A percentile compares a stretch with the other conserved stretches of the same genome.
Evolutionary conservation across 2,113 vertebrate genomes (phyloP).

Genomic region (Himantopus leucocephalus): DNA sequence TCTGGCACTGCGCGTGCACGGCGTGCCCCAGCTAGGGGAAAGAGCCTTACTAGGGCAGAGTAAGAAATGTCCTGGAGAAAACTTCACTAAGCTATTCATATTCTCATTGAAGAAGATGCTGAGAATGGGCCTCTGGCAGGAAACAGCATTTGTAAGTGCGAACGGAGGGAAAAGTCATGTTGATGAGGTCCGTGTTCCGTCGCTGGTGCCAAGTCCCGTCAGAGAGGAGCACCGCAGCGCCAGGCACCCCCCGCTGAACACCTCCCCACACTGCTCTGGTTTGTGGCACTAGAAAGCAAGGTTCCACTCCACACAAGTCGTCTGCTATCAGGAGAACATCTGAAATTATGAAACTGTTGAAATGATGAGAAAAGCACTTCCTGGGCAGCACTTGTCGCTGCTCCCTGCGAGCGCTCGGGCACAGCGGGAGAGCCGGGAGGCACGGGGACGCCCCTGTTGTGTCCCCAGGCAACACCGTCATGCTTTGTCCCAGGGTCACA

Average conservation of each 20-base stretch:
- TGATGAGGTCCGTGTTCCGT: background rate
- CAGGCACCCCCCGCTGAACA: background rate
- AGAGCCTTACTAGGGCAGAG: background rate
- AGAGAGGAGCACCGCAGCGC: background rate
- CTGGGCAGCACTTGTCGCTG: background rate
- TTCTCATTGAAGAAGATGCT: background rate
- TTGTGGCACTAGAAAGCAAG: background rate
- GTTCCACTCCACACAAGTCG: background rate
- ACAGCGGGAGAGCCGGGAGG: background rate
- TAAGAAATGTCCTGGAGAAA: background rate
- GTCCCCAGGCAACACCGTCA: background rate
- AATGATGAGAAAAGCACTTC: background rate
- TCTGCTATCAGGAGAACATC: background rate
- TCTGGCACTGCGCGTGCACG: background rate
- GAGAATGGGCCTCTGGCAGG: background rate
- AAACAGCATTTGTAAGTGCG: background rate
- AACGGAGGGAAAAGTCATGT: background rate
- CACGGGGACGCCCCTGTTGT: background rate
- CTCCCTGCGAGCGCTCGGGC: background rate
- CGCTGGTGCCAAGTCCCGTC: accelerated
- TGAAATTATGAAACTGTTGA: background rate
- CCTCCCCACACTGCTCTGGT: background rate
- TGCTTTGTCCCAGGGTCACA: background rate
- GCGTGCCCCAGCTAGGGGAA: background rate
- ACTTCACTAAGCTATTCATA: background rate